A percentile compares a stretch with the other conserved stretches of the same genome.
These are phyloP conservation scores for Drosophila rellima DNA, from an alignment of 2,888 invertebrate genomes.

Conservation along the genomic window DNA sequence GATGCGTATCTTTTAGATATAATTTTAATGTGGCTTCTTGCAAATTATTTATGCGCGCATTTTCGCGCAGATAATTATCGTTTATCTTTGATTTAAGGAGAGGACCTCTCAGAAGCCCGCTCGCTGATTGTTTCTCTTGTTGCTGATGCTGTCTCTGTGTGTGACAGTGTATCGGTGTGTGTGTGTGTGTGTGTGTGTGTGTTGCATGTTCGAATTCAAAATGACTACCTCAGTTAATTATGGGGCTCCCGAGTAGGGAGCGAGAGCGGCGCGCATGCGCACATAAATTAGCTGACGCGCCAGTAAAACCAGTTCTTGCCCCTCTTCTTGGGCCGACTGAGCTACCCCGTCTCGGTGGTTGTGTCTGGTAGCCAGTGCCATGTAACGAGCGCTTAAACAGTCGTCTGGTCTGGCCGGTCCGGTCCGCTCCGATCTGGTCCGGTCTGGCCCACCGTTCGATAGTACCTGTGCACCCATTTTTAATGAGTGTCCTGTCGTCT, in stretches of 20 bases:
- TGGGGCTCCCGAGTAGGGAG: slow-evolving; percentile 84
- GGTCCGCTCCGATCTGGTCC: slow-evolving; percentile 6
- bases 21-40: slow-evolving; percentile 83
- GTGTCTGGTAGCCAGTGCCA: slow-evolving; percentile 34
- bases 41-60: slow-evolving; percentile 83
- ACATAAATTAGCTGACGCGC: slow-evolving; percentile 76
- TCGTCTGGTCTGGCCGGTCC: slow-evolving; percentile 17
- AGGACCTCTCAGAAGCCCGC: slow-evolving; percentile 67
- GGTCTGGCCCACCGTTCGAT: slow-evolving; percentile 19
- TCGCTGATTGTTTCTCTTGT: slow-evolving; percentile 47
- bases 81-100: slow-evolving; percentile 84
- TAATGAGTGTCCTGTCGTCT: slow-evolving; percentile 83
- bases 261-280: slow-evolving; percentile 77
- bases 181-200: slow-evolving; percentile 11
- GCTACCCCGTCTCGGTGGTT: slow-evolving; percentile 16
- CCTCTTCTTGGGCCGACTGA: slow-evolving; percentile 1
- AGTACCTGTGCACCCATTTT: slow-evolving; percentile 80
- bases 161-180: no score
- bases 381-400: slow-evolving; percentile 75
- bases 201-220: slow-evolving; percentile 73
- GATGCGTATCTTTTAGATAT: slow-evolving; percentile 78
- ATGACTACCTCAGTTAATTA: slow-evolving; percentile 85
- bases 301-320: slow-evolving; percentile 58
- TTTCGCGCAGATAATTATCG: slow-evolving; percentile 84
- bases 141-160: slow-evolving; percentile 30